Evolutionary conservation across 2,797 vertebrate genomes (phyloP), one percentile per base, ranked within the genome.

Genomic region (Cirrhinus molitorella): DNA sequence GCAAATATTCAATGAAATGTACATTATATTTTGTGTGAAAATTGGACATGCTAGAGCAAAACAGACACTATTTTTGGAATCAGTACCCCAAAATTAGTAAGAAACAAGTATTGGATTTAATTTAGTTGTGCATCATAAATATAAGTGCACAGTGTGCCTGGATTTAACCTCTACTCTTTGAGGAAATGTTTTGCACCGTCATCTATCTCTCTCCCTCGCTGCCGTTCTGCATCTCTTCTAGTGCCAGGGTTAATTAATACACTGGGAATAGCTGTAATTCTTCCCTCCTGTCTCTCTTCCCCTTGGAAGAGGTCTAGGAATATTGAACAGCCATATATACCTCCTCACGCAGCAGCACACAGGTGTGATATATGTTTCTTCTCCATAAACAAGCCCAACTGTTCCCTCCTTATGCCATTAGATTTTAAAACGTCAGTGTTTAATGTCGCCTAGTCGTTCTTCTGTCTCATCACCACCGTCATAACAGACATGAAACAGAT

Each of bases 311-410:
- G 80, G 87, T 87, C 65, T 80, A 85, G 88, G 89, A 93, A 92
- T 93, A 92, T 91, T 90, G 90, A 93, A 88, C 89, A 91, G 89
- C 88, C 90, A 90, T 88, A 92, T 92, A 91, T 80, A 90, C 89
- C 25, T 81, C 28, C 55, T 25, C 55, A 28, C 28, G 80, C 59
- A 73, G 34, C 45, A 37, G 57, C 14, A n/a, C 59, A 28, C 40
- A 61, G n/a, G 76, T 79, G n/a, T 63, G 55, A 61, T 86, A 79
- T 53, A 63, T 68, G 71, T 80, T 83, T 74, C n/a, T 40, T 80
- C 77, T 63, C 28, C 77, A 67, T 80, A 83, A 86, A 86, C 76
- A 66, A 80, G 57, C 49, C 28, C 72, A 80, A 77, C 74, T 76
- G 72, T 59, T 78, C 51, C 21, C 73, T 78, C 74, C 65, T 80